phyloP scores from a whole-genome alignment of 2,888 invertebrate genomes.

The Aspidiotus destructor region DNA sequence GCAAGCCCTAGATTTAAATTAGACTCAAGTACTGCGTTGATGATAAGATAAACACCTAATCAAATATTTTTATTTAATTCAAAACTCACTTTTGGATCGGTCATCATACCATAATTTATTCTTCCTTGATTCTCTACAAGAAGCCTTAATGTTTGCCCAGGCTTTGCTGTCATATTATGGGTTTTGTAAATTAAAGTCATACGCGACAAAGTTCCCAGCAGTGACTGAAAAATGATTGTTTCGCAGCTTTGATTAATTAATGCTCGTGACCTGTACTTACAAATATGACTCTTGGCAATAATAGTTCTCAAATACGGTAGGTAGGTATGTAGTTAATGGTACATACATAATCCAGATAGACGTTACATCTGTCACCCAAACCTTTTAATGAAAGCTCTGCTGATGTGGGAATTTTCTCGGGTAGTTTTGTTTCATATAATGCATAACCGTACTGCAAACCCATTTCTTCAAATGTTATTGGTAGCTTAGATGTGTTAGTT shows the following conservation, averaged over 20 bases:
- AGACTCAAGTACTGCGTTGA: no score
- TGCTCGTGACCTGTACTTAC: no score
- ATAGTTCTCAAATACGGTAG: no score
- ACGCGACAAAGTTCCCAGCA: no score
- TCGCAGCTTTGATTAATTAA: no score
- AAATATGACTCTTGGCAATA: no score
- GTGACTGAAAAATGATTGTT: no score
- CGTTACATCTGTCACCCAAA: conserved; percentile 59
- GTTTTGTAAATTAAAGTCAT: no score
- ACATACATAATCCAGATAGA: conserved; percentile 47
- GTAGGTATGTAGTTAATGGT: no score
- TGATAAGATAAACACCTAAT: no score
- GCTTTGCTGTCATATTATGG: no score
- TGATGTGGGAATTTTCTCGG: conserved; percentile 41
- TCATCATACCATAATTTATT: conserved; percentile 55
- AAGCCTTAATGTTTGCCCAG: conserved; percentile 40
- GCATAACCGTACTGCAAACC: conserved; percentile 54
- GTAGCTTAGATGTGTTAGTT: conserved; percentile 36
- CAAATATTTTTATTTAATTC: no score
- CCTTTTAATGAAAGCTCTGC: conserved; percentile 47
- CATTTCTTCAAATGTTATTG: conserved; percentile 55
- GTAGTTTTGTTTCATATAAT: conserved; percentile 52
- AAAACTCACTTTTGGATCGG: conserved; percentile 43
- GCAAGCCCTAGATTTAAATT: background rate
- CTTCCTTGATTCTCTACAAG: conserved; percentile 72